These are phyloP conservation scores for Corythoichthys intestinalis DNA, from an alignment of 2,113 vertebrate genomes.

Conservation along the genomic window DNA sequence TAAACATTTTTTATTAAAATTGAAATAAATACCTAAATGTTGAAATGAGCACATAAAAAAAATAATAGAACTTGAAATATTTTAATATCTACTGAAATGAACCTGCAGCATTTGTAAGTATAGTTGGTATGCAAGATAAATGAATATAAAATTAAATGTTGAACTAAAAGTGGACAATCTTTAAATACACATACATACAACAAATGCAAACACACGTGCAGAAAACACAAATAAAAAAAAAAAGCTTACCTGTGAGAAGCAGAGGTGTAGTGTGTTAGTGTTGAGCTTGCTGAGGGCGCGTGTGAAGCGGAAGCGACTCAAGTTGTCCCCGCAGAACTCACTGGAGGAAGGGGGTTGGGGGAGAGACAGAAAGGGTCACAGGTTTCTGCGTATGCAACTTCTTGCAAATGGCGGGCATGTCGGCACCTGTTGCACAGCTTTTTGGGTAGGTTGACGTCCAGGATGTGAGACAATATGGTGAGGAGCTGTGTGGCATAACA, in stretches of 20 bases:
- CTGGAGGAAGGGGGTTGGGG: constrained; percentile 60
- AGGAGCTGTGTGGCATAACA: constrained; percentile 92
- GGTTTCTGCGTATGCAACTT: not conserved
- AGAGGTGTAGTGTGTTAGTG: constrained; percentile 92
- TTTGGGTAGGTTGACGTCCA: constrained; percentile 92
- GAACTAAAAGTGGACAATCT: too few species aligned
- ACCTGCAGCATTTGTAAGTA: too few species aligned
- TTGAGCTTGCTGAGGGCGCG: constrained; percentile 93
- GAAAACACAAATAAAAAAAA: not conserved
- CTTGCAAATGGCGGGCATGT: too few species aligned
- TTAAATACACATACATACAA: constrained; percentile 16
- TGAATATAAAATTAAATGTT: too few species aligned
- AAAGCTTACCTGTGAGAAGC: constrained; percentile 89
- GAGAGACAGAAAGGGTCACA: not conserved
- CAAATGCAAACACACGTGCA: constrained; percentile 4
- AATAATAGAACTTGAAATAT: too few species aligned
- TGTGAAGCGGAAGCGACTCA: constrained; percentile 90
- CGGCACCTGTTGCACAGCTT: constrained; percentile 95
- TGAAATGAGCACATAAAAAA: too few species aligned
- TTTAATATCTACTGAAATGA: too few species aligned
- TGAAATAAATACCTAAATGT: too few species aligned
- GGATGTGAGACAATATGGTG: constrained; percentile 91
- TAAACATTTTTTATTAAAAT: too few species aligned
- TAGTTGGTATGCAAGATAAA: too few species aligned
- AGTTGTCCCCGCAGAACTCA: constrained; percentile 96